These are phyloP conservation scores for Nasua narica DNA, from an alignment of 2,797 vertebrate species.

Conservation along the genomic window DNA sequence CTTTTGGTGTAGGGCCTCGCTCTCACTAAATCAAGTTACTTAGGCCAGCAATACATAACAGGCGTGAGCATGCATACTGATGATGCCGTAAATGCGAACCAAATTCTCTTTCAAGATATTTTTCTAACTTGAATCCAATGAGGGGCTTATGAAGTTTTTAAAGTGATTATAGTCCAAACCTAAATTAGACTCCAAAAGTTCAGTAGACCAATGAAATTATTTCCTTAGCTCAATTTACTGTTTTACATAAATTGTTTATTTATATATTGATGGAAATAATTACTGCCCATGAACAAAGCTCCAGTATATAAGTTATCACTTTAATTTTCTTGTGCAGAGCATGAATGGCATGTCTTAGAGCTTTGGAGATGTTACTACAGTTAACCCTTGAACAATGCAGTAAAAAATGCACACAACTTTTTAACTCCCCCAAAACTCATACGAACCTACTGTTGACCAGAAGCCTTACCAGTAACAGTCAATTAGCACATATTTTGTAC, in stretches of 20 bases:
- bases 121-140: not conserved
- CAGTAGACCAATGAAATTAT: not conserved
- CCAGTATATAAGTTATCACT: not conserved
- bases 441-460: not conserved
- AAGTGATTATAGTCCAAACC: not conserved
- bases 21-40: not conserved
- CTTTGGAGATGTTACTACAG: not conserved
- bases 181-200: slow-evolving; percentile 15
- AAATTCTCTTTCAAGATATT: not conserved
- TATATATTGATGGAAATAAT: not conserved
- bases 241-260: not conserved
- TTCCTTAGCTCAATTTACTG: not conserved
- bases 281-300: not conserved
- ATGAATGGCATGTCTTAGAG: not conserved
- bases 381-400: not conserved
- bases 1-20: not conserved
- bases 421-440: not conserved
- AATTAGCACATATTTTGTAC: not conserved
- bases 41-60: not conserved
- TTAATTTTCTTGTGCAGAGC: not conserved
- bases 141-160: not conserved
- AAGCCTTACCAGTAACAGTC: not conserved
- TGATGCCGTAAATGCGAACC: not conserved
- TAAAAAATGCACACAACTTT: not conserved
- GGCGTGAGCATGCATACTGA: not conserved